These are phyloP conservation scores for Mobula hypostoma DNA, from an alignment of 2,113 vertebrate genomes.

Conservation along the genomic window DNA sequence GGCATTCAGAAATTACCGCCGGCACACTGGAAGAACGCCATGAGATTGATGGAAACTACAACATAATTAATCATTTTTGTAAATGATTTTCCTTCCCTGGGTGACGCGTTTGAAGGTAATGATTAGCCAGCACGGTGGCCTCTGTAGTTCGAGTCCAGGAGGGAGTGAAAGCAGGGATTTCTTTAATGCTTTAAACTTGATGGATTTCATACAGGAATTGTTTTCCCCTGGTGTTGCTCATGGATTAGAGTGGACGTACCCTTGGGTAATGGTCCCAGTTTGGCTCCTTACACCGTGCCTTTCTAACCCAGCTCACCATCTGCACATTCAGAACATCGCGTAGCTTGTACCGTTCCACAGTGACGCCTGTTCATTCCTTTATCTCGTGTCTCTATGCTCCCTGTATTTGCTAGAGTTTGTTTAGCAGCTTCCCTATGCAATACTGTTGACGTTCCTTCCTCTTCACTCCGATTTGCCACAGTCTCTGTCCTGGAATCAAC, in stretches of 20 bases:
- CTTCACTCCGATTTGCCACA: no score
- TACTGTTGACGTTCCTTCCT: no score
- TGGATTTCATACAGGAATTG: neutral
- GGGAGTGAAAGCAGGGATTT: neutral
- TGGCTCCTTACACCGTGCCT: no score
- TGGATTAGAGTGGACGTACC: neutral
- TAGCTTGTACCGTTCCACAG: no score
- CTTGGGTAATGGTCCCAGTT: neutral
- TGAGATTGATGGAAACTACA: constrained; percentile 20
- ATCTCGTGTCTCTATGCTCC: neutral
- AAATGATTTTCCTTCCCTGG: constrained; percentile 8
- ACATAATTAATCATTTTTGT: neutral
- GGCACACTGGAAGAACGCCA: neutral
- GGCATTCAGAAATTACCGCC: neutral
- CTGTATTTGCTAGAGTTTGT: neutral
- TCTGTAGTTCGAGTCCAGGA: neutral
- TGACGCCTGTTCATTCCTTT: neutral
- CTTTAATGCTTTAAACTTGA: neutral
- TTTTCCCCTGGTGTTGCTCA: neutral
- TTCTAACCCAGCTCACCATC: no score
- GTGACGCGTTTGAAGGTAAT: neutral
- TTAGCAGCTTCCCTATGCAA: neutral
- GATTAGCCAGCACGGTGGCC: constrained; percentile 21
- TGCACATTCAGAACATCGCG: no score
- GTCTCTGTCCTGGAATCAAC: no score